Percentiles rank a stretch among this genome's conserved stretches.
Conservation (phyloP, 2,113 vertebrate species). For the Alosa alosa region DNA sequence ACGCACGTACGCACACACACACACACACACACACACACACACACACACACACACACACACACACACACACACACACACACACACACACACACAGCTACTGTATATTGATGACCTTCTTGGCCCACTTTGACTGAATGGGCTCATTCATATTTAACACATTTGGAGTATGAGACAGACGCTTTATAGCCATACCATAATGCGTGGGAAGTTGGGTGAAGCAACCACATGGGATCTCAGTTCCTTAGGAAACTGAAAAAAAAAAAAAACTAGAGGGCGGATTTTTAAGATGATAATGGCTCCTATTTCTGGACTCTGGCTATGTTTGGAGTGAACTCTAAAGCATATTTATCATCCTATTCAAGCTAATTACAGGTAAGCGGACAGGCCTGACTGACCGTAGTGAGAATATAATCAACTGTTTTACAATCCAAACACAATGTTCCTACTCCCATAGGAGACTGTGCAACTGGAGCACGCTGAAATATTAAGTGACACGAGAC, state of each 20-base stretch:
- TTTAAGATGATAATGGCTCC: not conserved
- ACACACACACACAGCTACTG: not conserved
- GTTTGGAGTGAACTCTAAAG: not conserved
- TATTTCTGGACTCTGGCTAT: not conserved
- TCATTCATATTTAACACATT: constrained; percentile 39
- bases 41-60: not conserved
- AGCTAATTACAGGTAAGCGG: not conserved
- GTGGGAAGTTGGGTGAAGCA: not conserved
- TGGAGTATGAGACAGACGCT: not conserved
- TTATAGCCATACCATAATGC: constrained; percentile 13
- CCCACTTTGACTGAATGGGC: constrained; percentile 37
- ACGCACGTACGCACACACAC: not conserved
- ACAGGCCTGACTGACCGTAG: not conserved
- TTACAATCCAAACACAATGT: not conserved
- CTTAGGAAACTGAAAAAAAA: constrained; percentile 26
- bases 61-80: constrained; percentile 10
- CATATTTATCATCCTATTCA: not conserved
- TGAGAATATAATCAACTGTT: not conserved
- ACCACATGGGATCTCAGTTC: constrained; percentile 6
- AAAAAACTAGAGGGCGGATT: not conserved
- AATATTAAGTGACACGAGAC: not conserved
- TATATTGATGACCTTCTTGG: not conserved
- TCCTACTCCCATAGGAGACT: not conserved
- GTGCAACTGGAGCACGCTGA: not conserved
- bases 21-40: constrained; percentile 13